A percentile compares a stretch with the other conserved stretches of the same genome.
Conservation (phyloP, 2,888 invertebrate genomes). For the Nephrotoma flavescens region DNA sequence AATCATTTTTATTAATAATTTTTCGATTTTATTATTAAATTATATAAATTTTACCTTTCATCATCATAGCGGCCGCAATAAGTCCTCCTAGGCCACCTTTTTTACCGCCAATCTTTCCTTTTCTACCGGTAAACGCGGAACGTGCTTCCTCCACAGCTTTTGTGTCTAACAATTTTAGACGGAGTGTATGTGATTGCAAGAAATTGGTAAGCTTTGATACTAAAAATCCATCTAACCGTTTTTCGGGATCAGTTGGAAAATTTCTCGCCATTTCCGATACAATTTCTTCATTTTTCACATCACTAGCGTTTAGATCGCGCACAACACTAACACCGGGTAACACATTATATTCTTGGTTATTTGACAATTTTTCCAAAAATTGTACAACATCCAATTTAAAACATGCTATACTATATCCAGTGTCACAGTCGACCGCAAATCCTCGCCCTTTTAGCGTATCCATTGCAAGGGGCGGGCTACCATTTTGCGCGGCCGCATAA, state of each 20-base stretch:
- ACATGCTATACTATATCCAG: constrained; percentile 53
- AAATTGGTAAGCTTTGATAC: constrained; percentile 55
- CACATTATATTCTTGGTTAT: constrained; percentile 47
- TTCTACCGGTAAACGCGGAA: constrained; percentile 38
- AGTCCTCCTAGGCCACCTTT: constrained; percentile 36
- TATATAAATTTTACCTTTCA: constrained; percentile 36
- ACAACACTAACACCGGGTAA: constrained; percentile 62
- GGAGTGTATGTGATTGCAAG: constrained; percentile 56
- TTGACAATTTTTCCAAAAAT: constrained; percentile 57
- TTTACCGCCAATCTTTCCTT: constrained; percentile 39
- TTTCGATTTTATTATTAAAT: neutral
- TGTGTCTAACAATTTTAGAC: constrained; percentile 53
- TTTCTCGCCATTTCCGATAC: constrained; percentile 61
- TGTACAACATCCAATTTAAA: constrained; percentile 64
- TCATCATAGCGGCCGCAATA: constrained; percentile 45
- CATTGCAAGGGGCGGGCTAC: neutral
- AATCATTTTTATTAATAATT: constrained; percentile 1
- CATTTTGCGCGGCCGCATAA: neutral
- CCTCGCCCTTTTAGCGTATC: constrained; percentile 16
- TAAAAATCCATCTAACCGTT: constrained; percentile 59
- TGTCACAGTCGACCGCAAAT: constrained; percentile 37
- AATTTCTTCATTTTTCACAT: constrained; percentile 45
- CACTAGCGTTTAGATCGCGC: constrained; percentile 45
- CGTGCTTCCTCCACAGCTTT: constrained; percentile 42
- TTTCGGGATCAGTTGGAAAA: constrained; percentile 60